These are phyloP conservation scores for Anhinga rufa DNA, from an alignment of 2,113 vertebrate species.

Conservation along the genomic window DNA sequence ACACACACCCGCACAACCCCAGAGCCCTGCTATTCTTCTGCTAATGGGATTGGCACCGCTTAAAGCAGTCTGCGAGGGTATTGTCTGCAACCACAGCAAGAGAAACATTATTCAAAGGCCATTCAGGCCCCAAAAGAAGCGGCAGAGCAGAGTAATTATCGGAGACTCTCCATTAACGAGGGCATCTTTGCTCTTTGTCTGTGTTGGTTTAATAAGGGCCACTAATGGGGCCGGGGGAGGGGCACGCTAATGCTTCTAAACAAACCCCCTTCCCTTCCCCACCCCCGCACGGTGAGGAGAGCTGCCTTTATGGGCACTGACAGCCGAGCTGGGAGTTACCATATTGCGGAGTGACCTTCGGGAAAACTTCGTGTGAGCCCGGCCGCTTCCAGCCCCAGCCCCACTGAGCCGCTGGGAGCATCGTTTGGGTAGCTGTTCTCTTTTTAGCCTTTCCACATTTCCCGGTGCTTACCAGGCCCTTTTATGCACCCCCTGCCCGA, in stretches of 20 bases:
- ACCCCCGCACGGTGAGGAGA: constrained; percentile 33
- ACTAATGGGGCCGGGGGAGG: constrained; percentile 80
- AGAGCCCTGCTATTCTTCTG: constrained; percentile 69
- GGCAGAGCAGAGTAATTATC: constrained; percentile 81
- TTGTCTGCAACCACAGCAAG: constrained; percentile 78
- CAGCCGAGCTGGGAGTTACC: constrained; percentile 65
- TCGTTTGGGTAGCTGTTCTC: neutral
- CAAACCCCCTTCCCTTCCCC: constrained; percentile 70
- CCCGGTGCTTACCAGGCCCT: neutral
- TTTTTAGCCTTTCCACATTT: neutral
- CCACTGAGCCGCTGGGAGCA: constrained; percentile 18
- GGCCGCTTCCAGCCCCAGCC: neutral
- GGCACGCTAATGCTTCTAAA: constrained; percentile 78
- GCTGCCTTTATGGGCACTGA: constrained; percentile 63
- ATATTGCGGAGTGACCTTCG: constrained; percentile 67
- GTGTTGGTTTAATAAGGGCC: constrained; percentile 78
- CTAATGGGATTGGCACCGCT: constrained; percentile 83
- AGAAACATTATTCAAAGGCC: constrained; percentile 85
- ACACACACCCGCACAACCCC: constrained; percentile 6
- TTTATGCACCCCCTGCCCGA: neutral
- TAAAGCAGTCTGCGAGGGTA: constrained; percentile 73
- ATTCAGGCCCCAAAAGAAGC: constrained; percentile 78
- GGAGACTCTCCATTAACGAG: constrained; percentile 77
- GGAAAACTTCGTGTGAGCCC: constrained; percentile 59
- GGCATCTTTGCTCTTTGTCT: constrained; percentile 82